phyloP scores from a whole-genome alignment of 1,140 invertebrate genomes.

The Pachyrhynchus sulphureomaculatus region DNA sequence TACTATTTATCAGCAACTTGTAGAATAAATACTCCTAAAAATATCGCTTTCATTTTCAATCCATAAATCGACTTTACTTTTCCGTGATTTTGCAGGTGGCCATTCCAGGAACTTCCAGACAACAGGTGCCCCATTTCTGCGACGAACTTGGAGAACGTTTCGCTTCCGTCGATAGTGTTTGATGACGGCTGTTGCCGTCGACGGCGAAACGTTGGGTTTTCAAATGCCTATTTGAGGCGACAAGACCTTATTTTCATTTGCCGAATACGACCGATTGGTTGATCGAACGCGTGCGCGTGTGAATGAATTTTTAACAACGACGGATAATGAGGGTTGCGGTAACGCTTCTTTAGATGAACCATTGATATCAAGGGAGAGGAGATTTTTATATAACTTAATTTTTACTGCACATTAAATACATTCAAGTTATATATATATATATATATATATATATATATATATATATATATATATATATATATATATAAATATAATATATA shows the following conservation, averaged over 20 bases:
- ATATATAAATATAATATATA: too few species aligned
- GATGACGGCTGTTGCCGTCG: slow-evolving; percentile 49
- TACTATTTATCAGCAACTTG: too few species aligned
- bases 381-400: too few species aligned
- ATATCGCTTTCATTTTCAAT: too few species aligned
- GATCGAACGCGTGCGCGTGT: slow-evolving; percentile 8
- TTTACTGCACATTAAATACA: too few species aligned
- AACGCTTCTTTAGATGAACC: too few species aligned
- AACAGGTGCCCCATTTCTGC: slow-evolving; percentile 52
- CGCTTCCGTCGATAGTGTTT: slow-evolving; percentile 59
- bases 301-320: background rate
- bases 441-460: too few species aligned
- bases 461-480: too few species aligned
- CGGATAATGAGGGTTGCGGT: background rate
- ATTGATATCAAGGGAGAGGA: too few species aligned
- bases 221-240: slow-evolving; percentile 12
- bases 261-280: slow-evolving; percentile 22
- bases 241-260: slow-evolving; percentile 17
- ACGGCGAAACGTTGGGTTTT: slow-evolving; percentile 35
- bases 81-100: slow-evolving; percentile 33
- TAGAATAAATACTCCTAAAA: too few species aligned
- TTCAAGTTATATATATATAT: too few species aligned
- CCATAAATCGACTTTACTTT: too few species aligned
- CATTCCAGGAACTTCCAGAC: slow-evolving; percentile 53
- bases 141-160: slow-evolving; percentile 57